Conservation (phyloP, 35 echinoderm and acorn worm species). For the Lytechinus variegatus region DNA sequence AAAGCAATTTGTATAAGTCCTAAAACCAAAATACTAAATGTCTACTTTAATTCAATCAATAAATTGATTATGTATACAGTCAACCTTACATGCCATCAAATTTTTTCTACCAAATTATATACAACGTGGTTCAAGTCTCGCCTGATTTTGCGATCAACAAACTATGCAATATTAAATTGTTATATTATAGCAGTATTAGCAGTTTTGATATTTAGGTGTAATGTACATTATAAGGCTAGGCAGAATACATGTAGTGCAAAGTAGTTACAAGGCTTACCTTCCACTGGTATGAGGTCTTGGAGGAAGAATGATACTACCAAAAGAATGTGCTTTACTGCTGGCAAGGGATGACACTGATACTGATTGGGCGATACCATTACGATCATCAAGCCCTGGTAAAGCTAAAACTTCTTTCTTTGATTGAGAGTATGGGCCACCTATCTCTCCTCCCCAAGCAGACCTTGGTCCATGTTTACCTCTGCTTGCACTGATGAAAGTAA, state of each 20-base stretch:
- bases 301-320: not conserved
- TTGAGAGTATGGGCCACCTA: slow-evolving; percentile 65
- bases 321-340: slow-evolving; percentile 22
- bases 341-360: not conserved
- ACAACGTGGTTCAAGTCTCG: too few species aligned
- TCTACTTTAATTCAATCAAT: too few species aligned
- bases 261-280: not conserved
- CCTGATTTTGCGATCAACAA: too few species aligned
- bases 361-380: not conserved
- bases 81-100: too few species aligned
- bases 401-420: not conserved
- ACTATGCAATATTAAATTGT: too few species aligned
- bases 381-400: slow-evolving; percentile 14
- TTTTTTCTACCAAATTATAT: too few species aligned
- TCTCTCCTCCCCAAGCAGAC: slow-evolving; percentile 97
- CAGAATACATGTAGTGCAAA: not conserved
- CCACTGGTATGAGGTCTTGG: slow-evolving; percentile 40
- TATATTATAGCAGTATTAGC: too few species aligned
- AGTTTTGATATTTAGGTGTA: too few species aligned
- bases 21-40: too few species aligned
- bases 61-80: too few species aligned
- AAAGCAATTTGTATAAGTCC: too few species aligned
- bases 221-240: too few species aligned
- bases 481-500: slow-evolving; percentile 67
- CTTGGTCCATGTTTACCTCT: slow-evolving; percentile 76